phyloP scores from a whole-genome alignment of 2,113 vertebrate species.

The Fregetta grallaria region DNA sequence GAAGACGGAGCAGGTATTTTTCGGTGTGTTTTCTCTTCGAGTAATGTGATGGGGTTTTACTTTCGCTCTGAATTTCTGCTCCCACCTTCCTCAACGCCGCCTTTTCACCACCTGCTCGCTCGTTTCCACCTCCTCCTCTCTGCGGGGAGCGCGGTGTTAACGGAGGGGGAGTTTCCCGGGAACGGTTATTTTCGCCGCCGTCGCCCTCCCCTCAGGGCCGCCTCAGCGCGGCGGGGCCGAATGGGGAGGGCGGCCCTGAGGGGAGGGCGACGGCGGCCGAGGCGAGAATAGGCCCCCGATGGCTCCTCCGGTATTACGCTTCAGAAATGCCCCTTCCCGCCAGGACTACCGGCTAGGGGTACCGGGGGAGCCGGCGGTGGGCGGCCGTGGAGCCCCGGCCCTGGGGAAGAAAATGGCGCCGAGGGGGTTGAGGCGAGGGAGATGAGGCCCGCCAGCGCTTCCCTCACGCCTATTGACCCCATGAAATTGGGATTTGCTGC shows the following conservation, averaged over 20 bases:
- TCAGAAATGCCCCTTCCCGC: neutral
- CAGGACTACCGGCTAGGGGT: neutral
- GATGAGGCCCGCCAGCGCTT: fast-evolving
- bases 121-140: neutral
- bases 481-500: neutral
- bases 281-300: neutral
- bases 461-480: fast-evolving
- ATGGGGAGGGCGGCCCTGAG: neutral
- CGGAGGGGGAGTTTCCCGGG: neutral
- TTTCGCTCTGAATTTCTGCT: conserved; percentile 32
- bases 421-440: neutral
- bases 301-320: neutral
- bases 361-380: neutral
- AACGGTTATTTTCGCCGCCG: neutral
- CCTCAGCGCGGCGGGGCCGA: no score
- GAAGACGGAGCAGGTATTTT: neutral
- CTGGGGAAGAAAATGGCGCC: neutral
- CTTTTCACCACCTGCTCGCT: neutral
- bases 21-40: neutral
- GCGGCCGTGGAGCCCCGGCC: neutral
- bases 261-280: no score
- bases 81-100: neutral
- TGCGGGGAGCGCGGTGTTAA: neutral
- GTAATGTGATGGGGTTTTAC: neutral
- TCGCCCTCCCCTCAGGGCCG: neutral